phyloP scores from a whole-genome alignment of 2,113 vertebrate species.

The Sturnira hondurensis region DNA sequence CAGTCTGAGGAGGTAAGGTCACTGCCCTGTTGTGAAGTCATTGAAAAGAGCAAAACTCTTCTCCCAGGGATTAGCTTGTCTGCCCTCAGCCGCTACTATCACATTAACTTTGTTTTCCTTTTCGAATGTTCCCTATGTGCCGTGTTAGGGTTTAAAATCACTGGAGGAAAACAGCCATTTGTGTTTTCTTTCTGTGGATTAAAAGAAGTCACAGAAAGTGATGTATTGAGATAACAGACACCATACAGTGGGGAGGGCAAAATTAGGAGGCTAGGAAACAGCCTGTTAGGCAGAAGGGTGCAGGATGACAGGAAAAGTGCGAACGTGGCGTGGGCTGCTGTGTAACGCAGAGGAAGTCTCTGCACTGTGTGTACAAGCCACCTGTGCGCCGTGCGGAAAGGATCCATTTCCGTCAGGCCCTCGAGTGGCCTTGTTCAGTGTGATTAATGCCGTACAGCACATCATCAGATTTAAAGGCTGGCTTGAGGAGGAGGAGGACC shows the following conservation, averaged over 20 bases:
- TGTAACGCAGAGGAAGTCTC: background rate
- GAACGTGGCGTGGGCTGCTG: background rate
- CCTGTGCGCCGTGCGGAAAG: background rate
- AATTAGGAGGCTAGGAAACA: background rate
- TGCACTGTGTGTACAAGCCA: background rate
- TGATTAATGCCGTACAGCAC: background rate
- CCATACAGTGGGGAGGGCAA: background rate
- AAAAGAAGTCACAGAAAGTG: background rate
- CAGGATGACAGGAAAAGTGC: background rate
- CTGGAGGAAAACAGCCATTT: background rate
- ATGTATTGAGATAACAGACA: too few species aligned
- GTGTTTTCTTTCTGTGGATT: background rate
- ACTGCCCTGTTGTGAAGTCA: slow-evolving; percentile 8
- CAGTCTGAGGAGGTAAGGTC: slow-evolving; percentile 35
- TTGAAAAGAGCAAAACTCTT: slow-evolving; percentile 35
- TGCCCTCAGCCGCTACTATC: background rate
- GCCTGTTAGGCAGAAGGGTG: background rate
- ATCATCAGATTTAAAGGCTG: background rate
- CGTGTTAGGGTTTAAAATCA: slow-evolving; percentile 8
- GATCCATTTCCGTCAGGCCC: background rate
- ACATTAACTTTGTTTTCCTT: background rate
- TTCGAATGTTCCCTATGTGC: background rate
- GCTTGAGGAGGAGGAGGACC: background rate
- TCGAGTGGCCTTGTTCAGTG: background rate
- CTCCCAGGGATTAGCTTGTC: slow-evolving; percentile 22